Percentiles rank a stretch among this genome's conserved stretches.
phyloP scores from a whole-genome alignment of 2,888 invertebrate genomes.

The Drosophila siamana region DNA sequence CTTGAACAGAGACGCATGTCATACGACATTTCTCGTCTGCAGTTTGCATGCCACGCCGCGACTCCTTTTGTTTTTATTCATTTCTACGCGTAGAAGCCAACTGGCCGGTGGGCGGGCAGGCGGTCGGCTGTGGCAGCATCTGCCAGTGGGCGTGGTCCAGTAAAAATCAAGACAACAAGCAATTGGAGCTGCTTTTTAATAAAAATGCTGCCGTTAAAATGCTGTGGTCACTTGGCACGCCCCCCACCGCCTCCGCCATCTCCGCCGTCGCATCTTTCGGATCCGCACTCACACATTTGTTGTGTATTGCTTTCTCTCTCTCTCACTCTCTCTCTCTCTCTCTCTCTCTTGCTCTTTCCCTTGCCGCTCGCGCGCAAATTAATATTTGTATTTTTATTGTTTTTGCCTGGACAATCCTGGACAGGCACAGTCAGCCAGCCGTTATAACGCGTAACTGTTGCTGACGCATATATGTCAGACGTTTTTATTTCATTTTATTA shows the following conservation, averaged over 20 bases:
- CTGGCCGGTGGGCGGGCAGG: slow-evolving; percentile 22
- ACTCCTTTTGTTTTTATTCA: slow-evolving; percentile 49
- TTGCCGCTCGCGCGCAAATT: slow-evolving; percentile 54
- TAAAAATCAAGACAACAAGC: slow-evolving; percentile 54
- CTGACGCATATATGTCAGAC: slow-evolving; percentile 74
- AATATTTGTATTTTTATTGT: slow-evolving; percentile 74
- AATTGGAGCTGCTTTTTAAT: slow-evolving; percentile 57
- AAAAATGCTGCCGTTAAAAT: slow-evolving; percentile 71
- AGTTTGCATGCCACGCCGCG: slow-evolving; percentile 27
- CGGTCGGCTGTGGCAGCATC: slow-evolving; percentile 22
- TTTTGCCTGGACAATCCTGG: slow-evolving; percentile 41
- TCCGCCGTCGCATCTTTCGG: neutral
- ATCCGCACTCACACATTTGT: neutral
- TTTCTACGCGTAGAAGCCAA: slow-evolving; percentile 34
- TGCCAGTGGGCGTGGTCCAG: slow-evolving; percentile 57
- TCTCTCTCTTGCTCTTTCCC: slow-evolving; percentile 8
- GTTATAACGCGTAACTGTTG: slow-evolving; percentile 72
- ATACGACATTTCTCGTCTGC: slow-evolving; percentile 60
- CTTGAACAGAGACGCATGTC: slow-evolving; percentile 55
- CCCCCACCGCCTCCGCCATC: slow-evolving; percentile 3
- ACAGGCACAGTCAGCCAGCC: slow-evolving; percentile 49
- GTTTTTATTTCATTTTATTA: slow-evolving; percentile 69
- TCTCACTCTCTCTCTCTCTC: no score
- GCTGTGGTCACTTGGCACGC: slow-evolving; percentile 63
- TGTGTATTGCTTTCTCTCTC: slow-evolving; percentile 8